phyloP scores from a whole-genome alignment of 2,888 invertebrate species.

The Meta bourneti region DNA sequence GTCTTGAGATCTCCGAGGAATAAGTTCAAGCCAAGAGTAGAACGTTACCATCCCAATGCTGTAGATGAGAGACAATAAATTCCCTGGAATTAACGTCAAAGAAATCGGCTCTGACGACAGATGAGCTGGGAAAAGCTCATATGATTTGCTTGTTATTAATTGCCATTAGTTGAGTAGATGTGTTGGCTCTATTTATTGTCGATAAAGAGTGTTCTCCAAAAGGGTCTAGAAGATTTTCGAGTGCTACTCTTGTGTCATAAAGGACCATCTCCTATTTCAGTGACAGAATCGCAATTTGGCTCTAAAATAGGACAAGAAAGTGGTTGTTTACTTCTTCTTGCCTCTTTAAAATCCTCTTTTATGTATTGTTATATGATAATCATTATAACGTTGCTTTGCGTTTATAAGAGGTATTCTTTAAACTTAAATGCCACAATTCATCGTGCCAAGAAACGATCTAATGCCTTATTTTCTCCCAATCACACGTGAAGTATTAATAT shows the following conservation, averaged over 20 bases:
- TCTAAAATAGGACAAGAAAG: too few species aligned
- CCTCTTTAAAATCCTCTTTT: too few species aligned
- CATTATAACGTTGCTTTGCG: too few species aligned
- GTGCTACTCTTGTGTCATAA: not conserved
- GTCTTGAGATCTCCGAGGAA: not conserved
- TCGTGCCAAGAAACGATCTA: too few species aligned
- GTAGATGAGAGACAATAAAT: not conserved
- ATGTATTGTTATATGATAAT: too few species aligned
- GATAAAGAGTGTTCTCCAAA: not conserved
- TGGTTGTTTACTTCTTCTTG: too few species aligned
- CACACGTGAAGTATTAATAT: too few species aligned
- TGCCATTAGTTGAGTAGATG: not conserved
- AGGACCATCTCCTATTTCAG: not conserved
- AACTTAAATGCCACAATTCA: too few species aligned
- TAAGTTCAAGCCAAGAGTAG: not conserved
- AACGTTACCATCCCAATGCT: not conserved
- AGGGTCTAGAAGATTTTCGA: not conserved
- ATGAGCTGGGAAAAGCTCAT: not conserved
- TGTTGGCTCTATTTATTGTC: not conserved
- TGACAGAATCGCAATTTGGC: too few species aligned
- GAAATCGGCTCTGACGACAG: not conserved
- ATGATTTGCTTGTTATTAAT: not conserved
- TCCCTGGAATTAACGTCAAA: not conserved
- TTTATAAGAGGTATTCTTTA: too few species aligned
- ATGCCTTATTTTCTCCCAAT: too few species aligned